These are phyloP conservation scores for Drosophila fungiperda DNA, from an alignment of 2,888 invertebrate genomes.

Conservation along the genomic window DNA sequence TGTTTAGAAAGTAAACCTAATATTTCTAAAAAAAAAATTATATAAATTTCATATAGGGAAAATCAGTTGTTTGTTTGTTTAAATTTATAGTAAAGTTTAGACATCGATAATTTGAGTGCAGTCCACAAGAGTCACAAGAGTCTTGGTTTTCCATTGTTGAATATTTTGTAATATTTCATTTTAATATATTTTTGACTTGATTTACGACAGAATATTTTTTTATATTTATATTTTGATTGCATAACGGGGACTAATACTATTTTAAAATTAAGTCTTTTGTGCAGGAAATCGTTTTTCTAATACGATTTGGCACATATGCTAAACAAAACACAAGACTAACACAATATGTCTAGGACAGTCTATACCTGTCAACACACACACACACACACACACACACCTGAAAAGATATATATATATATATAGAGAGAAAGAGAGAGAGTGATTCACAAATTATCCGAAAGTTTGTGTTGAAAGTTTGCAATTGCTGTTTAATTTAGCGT, in stretches of 20 bases:
- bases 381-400: not conserved
- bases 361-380: constrained; percentile 24
- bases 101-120: not conserved
- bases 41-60: not conserved
- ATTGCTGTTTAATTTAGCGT: constrained; percentile 83
- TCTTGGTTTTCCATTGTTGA: not conserved
- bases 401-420: not conserved
- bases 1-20: too few relatives aligned
- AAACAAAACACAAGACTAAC: constrained; percentile 30
- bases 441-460: constrained; percentile 68
- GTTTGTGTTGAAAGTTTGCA: constrained; percentile 79
- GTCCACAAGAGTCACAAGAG: not conserved
- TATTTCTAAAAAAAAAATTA: too few relatives aligned
- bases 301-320: constrained; percentile 60
- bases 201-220: constrained; percentile 37
- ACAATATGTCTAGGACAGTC: constrained; percentile 7
- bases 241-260: constrained; percentile 26
- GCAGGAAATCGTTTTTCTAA: constrained; percentile 63
- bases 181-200: constrained; percentile 38
- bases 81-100: not conserved
- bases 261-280: constrained; percentile 44
- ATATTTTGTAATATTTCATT: constrained; percentile 15
- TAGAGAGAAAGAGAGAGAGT: constrained; percentile 10
- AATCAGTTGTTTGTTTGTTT: not conserved
- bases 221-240: constrained; percentile 35